Evolutionary conservation across 2,113 vertebrate species (phyloP).

Genomic region (Gadus macrocephalus): DNA sequence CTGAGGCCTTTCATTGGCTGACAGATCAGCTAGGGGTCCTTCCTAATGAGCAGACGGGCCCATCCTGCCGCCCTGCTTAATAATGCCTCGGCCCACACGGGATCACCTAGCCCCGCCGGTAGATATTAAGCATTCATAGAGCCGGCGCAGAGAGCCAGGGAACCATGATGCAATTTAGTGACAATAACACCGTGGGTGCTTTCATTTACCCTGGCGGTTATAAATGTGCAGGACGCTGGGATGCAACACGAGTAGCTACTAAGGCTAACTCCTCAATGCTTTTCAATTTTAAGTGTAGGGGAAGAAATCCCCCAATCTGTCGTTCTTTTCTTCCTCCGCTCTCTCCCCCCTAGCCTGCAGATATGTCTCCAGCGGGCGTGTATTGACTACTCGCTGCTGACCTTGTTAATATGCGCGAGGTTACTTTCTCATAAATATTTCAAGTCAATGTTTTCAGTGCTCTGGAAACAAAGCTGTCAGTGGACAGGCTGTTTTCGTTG

Average conservation of each 20-base stretch:
- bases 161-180: too few relatives aligned
- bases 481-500: conserved; percentile 51
- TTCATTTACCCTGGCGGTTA: too few relatives aligned
- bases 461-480: conserved; percentile 69
- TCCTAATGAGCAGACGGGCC: conserved; percentile 11
- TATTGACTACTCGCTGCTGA: conserved; percentile 49
- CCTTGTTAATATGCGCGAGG: conserved; percentile 68
- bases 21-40: not conserved
- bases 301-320: conserved; percentile 9
- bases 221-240: too few relatives aligned
- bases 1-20: too few relatives aligned
- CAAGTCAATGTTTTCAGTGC: conserved; percentile 61
- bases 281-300: too few relatives aligned
- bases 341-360: conserved; percentile 26
- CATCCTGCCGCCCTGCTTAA: conserved; percentile 3
- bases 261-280: too few relatives aligned
- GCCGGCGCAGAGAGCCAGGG: too few relatives aligned
- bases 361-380: conserved; percentile 42
- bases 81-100: too few relatives aligned
- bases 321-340: conserved; percentile 21
- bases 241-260: too few relatives aligned
- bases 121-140: too few relatives aligned
- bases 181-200: too few relatives aligned
- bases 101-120: too few relatives aligned
- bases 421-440: conserved; percentile 73